phyloP scores from a whole-genome alignment of 1,140 invertebrate genomes.

The Solen grandis region DNA sequence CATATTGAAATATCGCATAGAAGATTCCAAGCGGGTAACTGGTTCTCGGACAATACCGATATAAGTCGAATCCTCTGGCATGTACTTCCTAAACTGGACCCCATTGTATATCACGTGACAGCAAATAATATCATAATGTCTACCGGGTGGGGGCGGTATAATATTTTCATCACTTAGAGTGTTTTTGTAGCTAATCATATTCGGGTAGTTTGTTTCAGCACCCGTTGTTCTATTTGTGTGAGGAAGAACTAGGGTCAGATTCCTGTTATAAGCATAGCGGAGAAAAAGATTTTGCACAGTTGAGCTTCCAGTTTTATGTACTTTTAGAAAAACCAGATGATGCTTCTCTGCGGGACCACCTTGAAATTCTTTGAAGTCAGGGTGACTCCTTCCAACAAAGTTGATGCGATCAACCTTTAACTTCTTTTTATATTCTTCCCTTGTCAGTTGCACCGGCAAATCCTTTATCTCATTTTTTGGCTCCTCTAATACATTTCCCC shows the following conservation, averaged over 20 bases:
- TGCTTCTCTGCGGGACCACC: too few species aligned
- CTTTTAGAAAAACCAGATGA: conserved; percentile 54
- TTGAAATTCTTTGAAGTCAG: too few species aligned
- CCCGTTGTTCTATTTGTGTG: background rate
- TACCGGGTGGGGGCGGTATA: conserved; percentile 37
- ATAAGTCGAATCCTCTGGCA: conserved; percentile 61
- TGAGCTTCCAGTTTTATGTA: conserved; percentile 82
- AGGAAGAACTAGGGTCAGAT: conserved; percentile 81
- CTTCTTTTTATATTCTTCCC: too few species aligned
- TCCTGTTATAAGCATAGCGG: conserved; percentile 81
- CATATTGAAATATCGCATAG: conserved; percentile 60
- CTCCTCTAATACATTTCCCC: too few species aligned
- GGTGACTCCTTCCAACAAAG: too few species aligned
- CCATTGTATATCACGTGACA: conserved; percentile 65
- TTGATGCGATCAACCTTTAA: too few species aligned
- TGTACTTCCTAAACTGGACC: conserved; percentile 37
- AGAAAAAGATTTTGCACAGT: conserved; percentile 82
- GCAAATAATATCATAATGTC: conserved; percentile 64
- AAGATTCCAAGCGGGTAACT: conserved; percentile 58
- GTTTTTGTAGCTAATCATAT: conserved; percentile 52
- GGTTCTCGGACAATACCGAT: conserved; percentile 67
- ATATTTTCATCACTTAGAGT: conserved; percentile 16
- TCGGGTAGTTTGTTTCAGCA: conserved; percentile 22
- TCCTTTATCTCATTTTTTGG: too few species aligned
- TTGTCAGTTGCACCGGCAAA: too few species aligned